Evolutionary conservation across 1,140 invertebrate species (phyloP), one percentile per base, ranked within the genome.

Genomic region (Melanaphis sacchari): DNA sequence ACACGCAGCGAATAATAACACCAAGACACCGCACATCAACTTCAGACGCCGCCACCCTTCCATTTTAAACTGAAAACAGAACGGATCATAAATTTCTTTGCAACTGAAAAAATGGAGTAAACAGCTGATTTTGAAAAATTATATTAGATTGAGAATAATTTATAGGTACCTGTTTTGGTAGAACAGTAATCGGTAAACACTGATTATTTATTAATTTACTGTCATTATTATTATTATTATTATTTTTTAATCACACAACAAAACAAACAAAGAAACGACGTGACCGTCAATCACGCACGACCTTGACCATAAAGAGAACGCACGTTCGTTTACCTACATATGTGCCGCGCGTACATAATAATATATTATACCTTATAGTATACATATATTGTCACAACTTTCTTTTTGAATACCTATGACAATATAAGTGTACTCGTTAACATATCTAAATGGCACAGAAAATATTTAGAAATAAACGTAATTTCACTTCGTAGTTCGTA

Each of bases 241-340:
- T 82, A 36, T 43, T 31, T 43, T 85, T 43, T 31, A 31, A 21
- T 87, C 40, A 41, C 40, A 87, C 41, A 46, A 31, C 40, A 43
- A 87, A 87, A 41, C 40, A 41, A 46, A 46, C 36, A 11, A 31
- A 89, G 43, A 89, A 89, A 89, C n/a, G 9, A 89, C 87, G 36
- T 31, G 87, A 90, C 88, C 40, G 88, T 90, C 88, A 59, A 90
- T 59, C 36, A 40, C 49, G 52, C 52, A 54, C 40, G 88, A 90
- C 88, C 88, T 90, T 90, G 88, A 90, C 88, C 88, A 90, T 90
- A 90, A 31, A 59, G 54, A 59, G 88, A 90, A 90, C 52, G 40
- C 52, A 15, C 46, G 15, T 54, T 54, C 88, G 88, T 38, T 2
- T 54, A 54, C 38, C 36, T 38, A 41, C 26, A 54, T 40, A 54